These are phyloP conservation scores for Neuroscelio doddi DNA, from an alignment of 2,888 invertebrate species.

Conservation along the genomic window DNA sequence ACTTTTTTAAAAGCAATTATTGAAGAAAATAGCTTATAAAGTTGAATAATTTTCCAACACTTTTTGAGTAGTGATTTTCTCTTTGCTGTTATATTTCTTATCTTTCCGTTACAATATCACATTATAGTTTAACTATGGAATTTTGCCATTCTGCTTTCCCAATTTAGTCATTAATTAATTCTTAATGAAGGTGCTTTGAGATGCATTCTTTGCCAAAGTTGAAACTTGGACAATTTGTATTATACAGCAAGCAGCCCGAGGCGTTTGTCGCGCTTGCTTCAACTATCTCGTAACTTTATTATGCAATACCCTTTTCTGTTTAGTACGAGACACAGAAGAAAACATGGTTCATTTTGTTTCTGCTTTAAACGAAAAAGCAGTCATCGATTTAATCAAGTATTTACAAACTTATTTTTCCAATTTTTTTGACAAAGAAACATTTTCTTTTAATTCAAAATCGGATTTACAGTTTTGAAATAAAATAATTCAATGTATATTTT, in stretches of 20 bases:
- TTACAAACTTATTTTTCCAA: no score
- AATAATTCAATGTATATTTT: no score
- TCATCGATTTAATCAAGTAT: no score
- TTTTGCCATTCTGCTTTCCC: slow-evolving; percentile 51
- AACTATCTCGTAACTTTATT: slow-evolving; percentile 27
- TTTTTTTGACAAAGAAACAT: no score
- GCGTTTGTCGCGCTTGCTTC: slow-evolving; percentile 20
- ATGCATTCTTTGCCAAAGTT: slow-evolving; percentile 51
- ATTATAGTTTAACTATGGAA: slow-evolving; percentile 54
- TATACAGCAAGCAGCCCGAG: slow-evolving; percentile 18
- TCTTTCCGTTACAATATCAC: slow-evolving; percentile 49
- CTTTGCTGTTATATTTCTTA: not conserved
- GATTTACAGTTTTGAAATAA: no score
- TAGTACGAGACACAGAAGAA: not conserved
- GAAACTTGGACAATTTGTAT: slow-evolving; percentile 30
- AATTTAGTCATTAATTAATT: slow-evolving; percentile 61
- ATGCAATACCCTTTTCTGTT: slow-evolving; percentile 11
- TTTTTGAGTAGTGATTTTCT: no score
- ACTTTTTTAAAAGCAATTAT: no score
- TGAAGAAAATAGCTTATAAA: no score
- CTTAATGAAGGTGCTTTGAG: slow-evolving; percentile 60
- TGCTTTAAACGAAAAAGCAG: not conserved
- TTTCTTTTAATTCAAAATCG: no score
- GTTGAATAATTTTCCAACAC: not conserved
- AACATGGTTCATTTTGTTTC: not conserved